Conservation (phyloP, 1,140 invertebrate genomes). For the Pomacea maculata region DNA sequence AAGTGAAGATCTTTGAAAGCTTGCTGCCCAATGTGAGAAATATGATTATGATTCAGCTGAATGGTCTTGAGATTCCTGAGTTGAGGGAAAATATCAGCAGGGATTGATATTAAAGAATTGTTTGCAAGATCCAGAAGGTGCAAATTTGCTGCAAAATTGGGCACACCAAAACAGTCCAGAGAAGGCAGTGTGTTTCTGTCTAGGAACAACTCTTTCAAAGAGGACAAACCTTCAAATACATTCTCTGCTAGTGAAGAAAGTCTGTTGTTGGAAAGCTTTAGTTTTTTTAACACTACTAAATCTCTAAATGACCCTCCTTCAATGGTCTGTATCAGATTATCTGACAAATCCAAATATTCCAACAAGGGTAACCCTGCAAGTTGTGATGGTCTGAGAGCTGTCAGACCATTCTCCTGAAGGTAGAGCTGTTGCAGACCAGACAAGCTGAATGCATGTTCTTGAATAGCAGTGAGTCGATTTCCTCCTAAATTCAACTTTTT, state of each 20-base stretch:
- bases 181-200: conserved; percentile 30
- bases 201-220: conserved; percentile 29
- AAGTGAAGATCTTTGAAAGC: conserved; percentile 32
- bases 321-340: conserved; percentile 30
- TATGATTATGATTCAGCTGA: conserved; percentile 32
- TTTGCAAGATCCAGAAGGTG: conserved; percentile 25
- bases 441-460: conserved; percentile 26
- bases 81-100: conserved; percentile 28
- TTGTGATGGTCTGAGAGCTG: conserved; percentile 9
- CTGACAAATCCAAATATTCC: conserved; percentile 31
- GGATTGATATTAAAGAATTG: conserved; percentile 32
- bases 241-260: conserved; percentile 26
- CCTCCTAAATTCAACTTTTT: conserved; percentile 29
- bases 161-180: conserved; percentile 21
- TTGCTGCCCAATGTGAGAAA: conserved; percentile 24
- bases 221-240: conserved; percentile 27
- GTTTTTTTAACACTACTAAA: conserved; percentile 14
- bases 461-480: conserved; percentile 28
- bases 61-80: conserved; percentile 27
- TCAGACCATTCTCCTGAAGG: conserved; percentile 31
- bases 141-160: conserved; percentile 25
- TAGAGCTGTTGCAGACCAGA: conserved; percentile 27
- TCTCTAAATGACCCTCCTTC: conserved; percentile 24
- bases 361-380: conserved; percentile 24
- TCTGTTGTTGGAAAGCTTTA: conserved; percentile 26